Conservation (phyloP, 2,797 vertebrate genomes). For the Myotis daubentonii region DNA sequence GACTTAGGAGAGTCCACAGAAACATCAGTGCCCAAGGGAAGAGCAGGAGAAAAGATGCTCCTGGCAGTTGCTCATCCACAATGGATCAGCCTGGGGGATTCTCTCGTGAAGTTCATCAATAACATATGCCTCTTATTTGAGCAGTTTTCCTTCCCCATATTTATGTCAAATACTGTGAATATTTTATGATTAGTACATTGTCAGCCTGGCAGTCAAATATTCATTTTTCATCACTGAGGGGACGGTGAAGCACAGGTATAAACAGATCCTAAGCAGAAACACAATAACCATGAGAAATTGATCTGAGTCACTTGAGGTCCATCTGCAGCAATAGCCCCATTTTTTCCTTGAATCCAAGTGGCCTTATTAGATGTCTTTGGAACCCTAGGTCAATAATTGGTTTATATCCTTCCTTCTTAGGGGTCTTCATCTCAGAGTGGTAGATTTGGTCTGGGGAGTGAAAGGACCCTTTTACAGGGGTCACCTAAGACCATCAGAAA, state of each 20-base stretch:
- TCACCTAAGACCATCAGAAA: too few species aligned
- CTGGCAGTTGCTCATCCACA: neutral
- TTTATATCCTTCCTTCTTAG: neutral
- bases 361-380: too few species aligned
- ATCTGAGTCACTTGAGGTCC: neutral
- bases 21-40: neutral
- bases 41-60: neutral
- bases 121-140: neutral
- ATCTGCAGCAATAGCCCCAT: neutral
- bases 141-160: neutral
- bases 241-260: neutral
- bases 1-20: neutral
- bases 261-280: neutral
- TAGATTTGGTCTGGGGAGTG: too few species aligned
- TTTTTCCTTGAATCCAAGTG: fast-evolving
- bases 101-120: neutral
- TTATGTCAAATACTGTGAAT: neutral
- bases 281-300: neutral
- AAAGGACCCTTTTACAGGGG: too few species aligned
- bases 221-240: neutral
- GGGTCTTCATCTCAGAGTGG: neutral
- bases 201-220: neutral
- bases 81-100: neutral
- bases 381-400: neutral
- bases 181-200: neutral